A percentile compares a stretch with the other conserved stretches of the same genome.
These are phyloP conservation scores for Apaloderma vittatum DNA, from an alignment of 2,113 vertebrate species.

Conservation along the genomic window DNA sequence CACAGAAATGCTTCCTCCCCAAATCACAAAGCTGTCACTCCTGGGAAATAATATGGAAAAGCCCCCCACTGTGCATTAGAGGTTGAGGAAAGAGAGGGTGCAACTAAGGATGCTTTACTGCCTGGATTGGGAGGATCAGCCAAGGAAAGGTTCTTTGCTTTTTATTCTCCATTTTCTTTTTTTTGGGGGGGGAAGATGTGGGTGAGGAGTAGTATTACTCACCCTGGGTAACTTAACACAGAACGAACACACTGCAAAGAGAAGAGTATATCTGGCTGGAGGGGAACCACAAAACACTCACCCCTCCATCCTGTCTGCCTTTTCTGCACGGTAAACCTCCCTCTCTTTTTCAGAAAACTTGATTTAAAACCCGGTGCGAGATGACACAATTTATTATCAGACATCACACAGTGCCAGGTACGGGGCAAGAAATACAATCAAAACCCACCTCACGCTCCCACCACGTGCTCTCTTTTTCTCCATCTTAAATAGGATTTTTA, in stretches of 20 bases:
- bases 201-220: neutral
- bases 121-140: neutral
- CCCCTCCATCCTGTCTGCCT: neutral
- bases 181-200: rapidly evolving
- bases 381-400: neutral
- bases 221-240: neutral
- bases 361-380: neutral
- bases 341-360: neutral
- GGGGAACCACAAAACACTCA: neutral
- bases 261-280: neutral
- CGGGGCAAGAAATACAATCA: neutral
- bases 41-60: neutral
- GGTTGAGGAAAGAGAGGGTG: neutral
- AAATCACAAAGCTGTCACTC: neutral
- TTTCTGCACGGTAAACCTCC: neutral
- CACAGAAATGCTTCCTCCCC: neutral
- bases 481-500: neutral
- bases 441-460: rapidly evolving
- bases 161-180: too few relatives aligned
- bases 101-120: neutral
- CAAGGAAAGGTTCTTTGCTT: neutral
- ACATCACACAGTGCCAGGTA: rapidly evolving
- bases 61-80: neutral
- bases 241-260: neutral
- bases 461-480: neutral